Base-by-base conservation (phyloP, 2,797 vertebrate genomes). In the Anguilla anguilla region DNA sequence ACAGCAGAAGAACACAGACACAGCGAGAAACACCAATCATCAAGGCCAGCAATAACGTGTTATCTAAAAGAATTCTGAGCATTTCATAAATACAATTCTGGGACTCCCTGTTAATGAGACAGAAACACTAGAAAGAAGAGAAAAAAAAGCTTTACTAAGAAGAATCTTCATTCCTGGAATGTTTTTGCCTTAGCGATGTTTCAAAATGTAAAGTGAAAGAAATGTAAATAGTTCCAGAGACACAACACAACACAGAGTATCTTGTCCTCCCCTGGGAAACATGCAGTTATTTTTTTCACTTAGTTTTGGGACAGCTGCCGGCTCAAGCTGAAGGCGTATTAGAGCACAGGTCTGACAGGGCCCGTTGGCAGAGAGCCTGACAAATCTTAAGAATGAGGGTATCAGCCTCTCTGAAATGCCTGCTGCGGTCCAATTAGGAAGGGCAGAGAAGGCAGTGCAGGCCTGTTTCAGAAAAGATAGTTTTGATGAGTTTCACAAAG, bases 311-410 rank as follows among this genome's bases (percentile, higher is more conserved):
- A 82, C 53, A 15, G 6, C n/a, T 84, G 53, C 28, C 3, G 53
- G 82, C 49, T 84, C 6, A 84, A 28, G 57, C 31, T 39, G 55
- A 6, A 19, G 87, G 46, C 39, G 39, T 61, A 87, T 84, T 72
- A 84, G 53, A 72, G 61, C 31, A 9, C 35, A 51, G 28, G 53
- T 87, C 22, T 87, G 49, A 28, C 22, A 31, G 69, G 46, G 25
- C 28, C 35, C 64, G 31, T 22, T 61, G 61, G 86, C 57, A 51
- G 59, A 35, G n/a, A 31, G 59, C 61, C 51, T 22, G 46, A 72
- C 61, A 83, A 43, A 64, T 39, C 25, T 35, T 28, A 51, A 83
- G 39, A 6, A 49, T 83, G 55, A 49, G 79, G 57, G 28, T 49
- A 87, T 61, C 19, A 39, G 81, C 61, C 87, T 17, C 6, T 53